Evolutionary conservation across 1,140 invertebrate genomes (phyloP), one percentile per base, ranked within the genome.

Genomic region (Oedothorax gibbosus): DNA sequence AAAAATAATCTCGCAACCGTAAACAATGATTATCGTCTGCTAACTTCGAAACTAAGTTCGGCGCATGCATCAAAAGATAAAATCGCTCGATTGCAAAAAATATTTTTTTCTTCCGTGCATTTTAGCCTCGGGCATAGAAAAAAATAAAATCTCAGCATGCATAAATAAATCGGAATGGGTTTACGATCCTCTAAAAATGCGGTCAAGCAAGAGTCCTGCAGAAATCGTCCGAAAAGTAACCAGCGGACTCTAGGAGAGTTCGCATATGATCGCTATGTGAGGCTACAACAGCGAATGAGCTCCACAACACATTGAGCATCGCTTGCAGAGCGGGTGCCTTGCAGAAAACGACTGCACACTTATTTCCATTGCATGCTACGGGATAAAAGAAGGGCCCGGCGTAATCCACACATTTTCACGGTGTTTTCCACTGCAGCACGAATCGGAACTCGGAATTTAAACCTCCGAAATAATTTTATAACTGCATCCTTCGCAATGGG

Each of bases 391-490:
- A 60, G 11, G 14, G 10, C 62, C 14, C 49, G 49, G 7, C 11
- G 60, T 84, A 76, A 66, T 84, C 81, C 81, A 65, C 49, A 15
- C 57, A 76, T 72, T 84, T 84, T 84, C 81, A 84, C 57, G 62
- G 81, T 75, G 51, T 50, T 65, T 60, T 84, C 81, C 81, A 56
- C 8, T 66, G 81, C 81, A 56, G 72, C 57, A 75, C 14, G 49
- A 75, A 9, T 66, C 76, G 81, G 60, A 84, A 76, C 62, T 84
- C 71, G 15, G 66, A 73, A 10, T 84, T 76, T 65, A 68, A 84
- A 76, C 69, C 64, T 35, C 57, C 50, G 76, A 75, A 75, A 66
- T 75, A 75, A 84, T 84, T 84, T 84, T 84, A 75, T 75, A 84
- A 84, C 9, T 65, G 81, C 81, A 84, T 84, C 62, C 81, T 84